phyloP scores from a whole-genome alignment of 2,888 invertebrate species.

The Lymantria dispar region DNA sequence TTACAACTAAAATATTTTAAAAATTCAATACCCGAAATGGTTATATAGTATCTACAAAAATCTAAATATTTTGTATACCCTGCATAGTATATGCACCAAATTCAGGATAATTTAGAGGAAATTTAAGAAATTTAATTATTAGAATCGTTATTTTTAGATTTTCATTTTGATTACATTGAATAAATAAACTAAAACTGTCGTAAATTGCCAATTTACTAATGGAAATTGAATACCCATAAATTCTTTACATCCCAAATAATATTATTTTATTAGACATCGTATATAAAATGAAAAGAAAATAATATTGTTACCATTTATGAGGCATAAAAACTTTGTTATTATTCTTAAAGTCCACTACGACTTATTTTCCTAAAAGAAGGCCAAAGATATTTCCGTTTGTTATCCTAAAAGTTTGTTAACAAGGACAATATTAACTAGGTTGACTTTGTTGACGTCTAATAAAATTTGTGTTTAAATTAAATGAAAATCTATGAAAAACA shows the following conservation, averaged over 20 bases:
- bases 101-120: too few relatives aligned
- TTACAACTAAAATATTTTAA: too few relatives aligned
- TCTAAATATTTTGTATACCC: too few relatives aligned
- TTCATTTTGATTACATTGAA: not conserved
- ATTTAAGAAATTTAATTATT: too few relatives aligned
- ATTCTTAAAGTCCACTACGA: not conserved
- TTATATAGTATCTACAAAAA: too few relatives aligned
- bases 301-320: conserved; percentile 10
- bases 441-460: not conserved
- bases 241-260: not conserved
- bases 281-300: not conserved
- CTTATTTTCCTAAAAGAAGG: not conserved
- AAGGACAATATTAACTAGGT: not conserved
- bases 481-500: not conserved
- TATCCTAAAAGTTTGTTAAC: not conserved
- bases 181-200: not conserved
- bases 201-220: conserved; percentile 12
- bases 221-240: not conserved
- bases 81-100: too few relatives aligned
- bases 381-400: not conserved
- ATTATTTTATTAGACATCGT: not conserved
- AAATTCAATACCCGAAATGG: too few relatives aligned
- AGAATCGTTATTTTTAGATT: too few relatives aligned
- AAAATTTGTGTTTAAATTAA: not conserved
- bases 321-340: conserved; percentile 18